Evolutionary conservation across 2,797 vertebrate genomes (phyloP), one percentile per base, ranked within the genome.

Genomic region (Neostethus bicornis): DNA sequence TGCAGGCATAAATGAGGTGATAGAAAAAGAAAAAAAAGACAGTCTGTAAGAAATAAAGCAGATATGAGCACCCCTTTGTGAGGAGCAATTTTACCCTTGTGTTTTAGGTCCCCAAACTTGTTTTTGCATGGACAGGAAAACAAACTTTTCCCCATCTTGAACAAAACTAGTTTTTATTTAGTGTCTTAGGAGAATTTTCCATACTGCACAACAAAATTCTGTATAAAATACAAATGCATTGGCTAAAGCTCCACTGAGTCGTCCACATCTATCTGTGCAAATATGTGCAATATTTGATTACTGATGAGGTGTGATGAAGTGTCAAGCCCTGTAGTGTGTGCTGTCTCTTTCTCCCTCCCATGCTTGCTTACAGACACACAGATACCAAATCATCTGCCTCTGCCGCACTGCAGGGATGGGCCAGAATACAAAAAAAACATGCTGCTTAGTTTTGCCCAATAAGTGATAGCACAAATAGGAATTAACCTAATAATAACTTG

Each of bases 331-430:
- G 87, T 85, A 72, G 83, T 52, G 66, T 67, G 39, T 10, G 34
- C 47, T 29, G 48, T n/a, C 58, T 32, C 51, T 19, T 55, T 28
- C 64, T 48, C 64, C 54, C 51, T 74, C 66, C 59, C 70, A 69
- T 54, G 23, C 66, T 63, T 28, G 37, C 61, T 43, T 44, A 53
- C 52, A 51, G 46, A 65, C 50, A 72, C 63, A 75, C 69, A 83
- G 54, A 84, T 77, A 84, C 65, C 59, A 73, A 73, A 74, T 74
- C 75, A 72, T 83, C 70, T 75, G 75, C 70, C 69, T 90, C 85
- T 91, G 89, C 90, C 84, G 90, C 90, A 91, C 87, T 90, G 87
- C 90, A 91, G 90, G 75, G 75, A 77, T 80, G 62, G 75, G 83
- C 82, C 77, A 80, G 77, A 80, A 73, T 75, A 88, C 85, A 80